These are phyloP conservation scores for Apus apus DNA, from an alignment of 2,113 vertebrate genomes.

Conservation along the genomic window DNA sequence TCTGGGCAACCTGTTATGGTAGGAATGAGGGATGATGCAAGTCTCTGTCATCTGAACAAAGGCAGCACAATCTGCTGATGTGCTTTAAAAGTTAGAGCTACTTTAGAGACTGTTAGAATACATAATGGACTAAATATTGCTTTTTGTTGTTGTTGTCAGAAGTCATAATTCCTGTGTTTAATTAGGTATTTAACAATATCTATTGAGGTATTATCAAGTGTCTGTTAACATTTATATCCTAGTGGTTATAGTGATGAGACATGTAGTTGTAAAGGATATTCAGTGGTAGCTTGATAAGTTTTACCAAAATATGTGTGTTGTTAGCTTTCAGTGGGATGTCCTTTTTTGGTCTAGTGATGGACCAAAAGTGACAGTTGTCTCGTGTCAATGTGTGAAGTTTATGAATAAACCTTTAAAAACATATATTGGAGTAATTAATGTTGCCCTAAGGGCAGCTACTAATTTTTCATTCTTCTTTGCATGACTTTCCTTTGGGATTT, in stretches of 20 bases:
- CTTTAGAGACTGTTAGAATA: not conserved
- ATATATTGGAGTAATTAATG: not conserved
- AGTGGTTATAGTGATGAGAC: not conserved
- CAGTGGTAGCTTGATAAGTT: not conserved
- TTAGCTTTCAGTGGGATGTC: constrained; percentile 1
- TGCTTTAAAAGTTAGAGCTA: not conserved
- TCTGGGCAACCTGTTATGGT: too few species aligned
- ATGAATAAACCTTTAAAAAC: constrained; percentile 56
- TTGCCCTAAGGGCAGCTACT: not conserved
- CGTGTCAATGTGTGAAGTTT: constrained; percentile 26
- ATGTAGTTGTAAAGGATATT: constrained; percentile 9
- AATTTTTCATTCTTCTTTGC: not conserved
- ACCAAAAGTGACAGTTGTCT: constrained; percentile 3
- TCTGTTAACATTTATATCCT: not conserved
- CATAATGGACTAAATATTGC: not conserved
- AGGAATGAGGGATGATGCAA: not conserved
- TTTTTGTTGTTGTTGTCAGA: not conserved
- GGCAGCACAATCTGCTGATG: not conserved
- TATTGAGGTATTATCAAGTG: not conserved
- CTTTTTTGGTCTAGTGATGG: constrained; percentile 18
- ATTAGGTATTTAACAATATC: not conserved
- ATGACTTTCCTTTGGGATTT: not conserved
- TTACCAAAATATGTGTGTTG: not conserved
- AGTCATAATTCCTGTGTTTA: not conserved
- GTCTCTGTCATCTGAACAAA: not conserved